A percentile compares a stretch with the other conserved stretches of the same genome.
phyloP scores from a whole-genome alignment of 2,797 vertebrate species.

The Taeniopygia guttata region DNA sequence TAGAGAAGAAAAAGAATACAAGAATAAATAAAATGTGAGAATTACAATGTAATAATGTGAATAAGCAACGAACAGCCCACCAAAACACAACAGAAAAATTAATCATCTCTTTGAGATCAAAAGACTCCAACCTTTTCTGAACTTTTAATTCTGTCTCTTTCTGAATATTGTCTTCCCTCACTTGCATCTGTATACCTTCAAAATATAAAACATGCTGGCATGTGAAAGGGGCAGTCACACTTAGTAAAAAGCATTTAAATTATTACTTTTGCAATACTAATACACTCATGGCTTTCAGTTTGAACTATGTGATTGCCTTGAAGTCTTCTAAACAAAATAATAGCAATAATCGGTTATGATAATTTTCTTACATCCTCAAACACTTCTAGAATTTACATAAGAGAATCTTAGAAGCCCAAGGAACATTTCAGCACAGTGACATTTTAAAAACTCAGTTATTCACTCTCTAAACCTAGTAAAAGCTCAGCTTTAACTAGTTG shows the following conservation, averaged over 20 bases:
- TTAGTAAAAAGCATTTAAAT: background rate
- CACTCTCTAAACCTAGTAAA: background rate
- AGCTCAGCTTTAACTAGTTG: background rate
- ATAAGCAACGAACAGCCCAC: background rate
- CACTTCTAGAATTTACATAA: background rate
- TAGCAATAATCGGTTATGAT: background rate
- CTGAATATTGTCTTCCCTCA: background rate
- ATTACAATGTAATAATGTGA: background rate
- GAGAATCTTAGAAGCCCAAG: background rate
- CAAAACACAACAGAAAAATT: background rate
- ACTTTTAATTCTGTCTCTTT: background rate
- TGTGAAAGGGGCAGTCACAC: background rate
- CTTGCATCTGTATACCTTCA: background rate
- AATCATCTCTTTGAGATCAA: background rate
- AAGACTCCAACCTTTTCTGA: background rate
- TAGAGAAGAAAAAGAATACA: background rate
- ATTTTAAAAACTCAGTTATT: background rate
- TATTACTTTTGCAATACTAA: background rate
- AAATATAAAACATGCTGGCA: background rate
- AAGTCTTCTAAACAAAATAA: background rate
- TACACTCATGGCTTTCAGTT: background rate
- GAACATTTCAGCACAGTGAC: background rate
- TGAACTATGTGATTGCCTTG: background rate
- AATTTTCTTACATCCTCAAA: background rate
- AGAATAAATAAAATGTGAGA: background rate